Conservation (phyloP, 30 jellyfish, hydroid and myxozoan species). For the Morbakka virulenta region DNA sequence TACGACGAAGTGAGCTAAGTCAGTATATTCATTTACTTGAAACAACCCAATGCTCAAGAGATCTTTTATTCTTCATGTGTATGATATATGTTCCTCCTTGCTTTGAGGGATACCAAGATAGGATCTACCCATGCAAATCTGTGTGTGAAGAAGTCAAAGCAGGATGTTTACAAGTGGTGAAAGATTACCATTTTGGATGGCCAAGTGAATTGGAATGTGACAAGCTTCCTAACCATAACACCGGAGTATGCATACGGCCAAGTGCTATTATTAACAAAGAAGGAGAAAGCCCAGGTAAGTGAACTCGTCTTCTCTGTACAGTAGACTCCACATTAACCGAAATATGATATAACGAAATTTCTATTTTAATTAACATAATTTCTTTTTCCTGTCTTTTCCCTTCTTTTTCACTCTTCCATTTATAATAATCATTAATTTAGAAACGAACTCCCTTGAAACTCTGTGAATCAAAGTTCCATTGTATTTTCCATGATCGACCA, state of each 20-base stretch:
- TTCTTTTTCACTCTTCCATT: too few species aligned
- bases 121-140: conserved; percentile 84
- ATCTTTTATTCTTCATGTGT: conserved; percentile 75
- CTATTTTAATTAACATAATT: too few species aligned
- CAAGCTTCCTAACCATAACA: conserved; percentile 76
- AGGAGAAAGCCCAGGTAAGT: neutral
- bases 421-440: too few species aligned
- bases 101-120: conserved; percentile 56
- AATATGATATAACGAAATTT: too few species aligned
- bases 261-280: conserved; percentile 64
- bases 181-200: conserved; percentile 65
- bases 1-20: conserved; percentile 54
- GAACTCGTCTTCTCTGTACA: too few species aligned
- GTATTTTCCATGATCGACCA: too few species aligned
- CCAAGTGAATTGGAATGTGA: conserved; percentile 88
- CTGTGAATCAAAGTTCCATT: too few species aligned
- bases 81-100: conserved; percentile 83
- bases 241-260: conserved; percentile 88
- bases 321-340: too few species aligned
- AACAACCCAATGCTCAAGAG: conserved; percentile 60
- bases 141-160: conserved; percentile 75
- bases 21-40: conserved; percentile 55
- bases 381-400: too few species aligned
- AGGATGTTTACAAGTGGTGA: conserved; percentile 62
- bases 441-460: too few species aligned